Base-by-base conservation (phyloP, 2,888 invertebrate species). In the Eupithecia dodoneata region DNA sequence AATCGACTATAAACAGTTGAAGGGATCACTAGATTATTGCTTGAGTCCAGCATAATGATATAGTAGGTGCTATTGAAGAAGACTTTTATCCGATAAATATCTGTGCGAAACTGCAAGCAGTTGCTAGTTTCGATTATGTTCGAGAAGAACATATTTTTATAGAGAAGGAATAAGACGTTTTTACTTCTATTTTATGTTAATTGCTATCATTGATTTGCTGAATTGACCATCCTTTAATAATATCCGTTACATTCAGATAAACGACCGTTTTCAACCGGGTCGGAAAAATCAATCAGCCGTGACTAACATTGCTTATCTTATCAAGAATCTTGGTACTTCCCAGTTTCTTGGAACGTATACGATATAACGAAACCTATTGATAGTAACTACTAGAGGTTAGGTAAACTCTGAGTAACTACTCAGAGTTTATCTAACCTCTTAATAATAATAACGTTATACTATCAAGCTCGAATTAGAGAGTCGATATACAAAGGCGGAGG, bases 291-390 rank as follows among this genome's bases (percentile, higher is more conserved):
- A 45, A 45, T 30, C 45, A 47, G 7, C 9, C 18, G n/a, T 70
- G 13, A 18, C 47, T 15, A 10, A 18, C 45, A 47, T 70, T 49
- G 70, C 47, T 70, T 70, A 70, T 49, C 30, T 70, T 70, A 47
- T 18, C 12, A 49, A 70, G 47, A 70, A 70, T 18, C 47, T 49
- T 7, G 42, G 65, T 65, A 41, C 30, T 30, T 30, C 30, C 30
- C 30, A 30, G 30, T 30, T 30, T 30, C 30, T 30, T 30, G 18
- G 9, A 18, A 13, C 52, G 15, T 13, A n/a, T 5, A 15, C n/a
- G n/a, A n/a, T n/a, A n/a, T n/a, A n/a, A n/a, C n/a, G 7, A 5
- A n/a, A 69, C 4, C n/a, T n/a, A 69, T 69, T 69, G 44, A 6
- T 9, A 18, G n/a, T 3, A 18, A 12, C 52, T 63, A 30, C 30